phyloP scores from a whole-genome alignment of 2,113 vertebrate species.

The Protobothrops flavoviridis region DNA sequence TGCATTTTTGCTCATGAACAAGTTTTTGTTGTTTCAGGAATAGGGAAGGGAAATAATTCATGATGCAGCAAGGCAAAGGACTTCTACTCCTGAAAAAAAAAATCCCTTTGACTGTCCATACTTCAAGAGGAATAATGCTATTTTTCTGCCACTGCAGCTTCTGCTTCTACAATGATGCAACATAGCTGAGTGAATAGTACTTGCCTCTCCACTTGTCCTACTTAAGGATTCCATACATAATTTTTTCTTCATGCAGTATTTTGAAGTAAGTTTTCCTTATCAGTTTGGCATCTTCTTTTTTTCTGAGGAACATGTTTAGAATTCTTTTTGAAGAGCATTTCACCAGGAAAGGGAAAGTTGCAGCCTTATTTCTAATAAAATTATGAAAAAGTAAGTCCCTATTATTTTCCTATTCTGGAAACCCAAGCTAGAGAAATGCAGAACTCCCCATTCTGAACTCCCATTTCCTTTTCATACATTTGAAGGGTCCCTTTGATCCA shows the following conservation, averaged over 20 bases:
- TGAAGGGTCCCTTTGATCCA: not conserved
- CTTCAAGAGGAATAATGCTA: not conserved
- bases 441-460: not conserved
- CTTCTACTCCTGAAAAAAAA: not conserved
- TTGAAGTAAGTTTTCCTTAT: not conserved
- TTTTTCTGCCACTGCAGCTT: not conserved
- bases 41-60: not conserved
- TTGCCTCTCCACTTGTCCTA: not conserved
- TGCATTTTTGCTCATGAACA: not conserved
- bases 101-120: not conserved
- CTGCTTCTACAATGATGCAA: not conserved
- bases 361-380: not conserved
- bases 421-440: not conserved
- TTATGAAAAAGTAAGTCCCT: not conserved
- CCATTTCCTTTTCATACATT: not conserved
- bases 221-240: not conserved
- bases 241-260: not conserved
- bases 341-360: not conserved
- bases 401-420: not conserved
- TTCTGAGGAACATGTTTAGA: not conserved
- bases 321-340: not conserved
- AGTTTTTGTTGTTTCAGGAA: not conserved
- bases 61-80: not conserved
- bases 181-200: not conserved
- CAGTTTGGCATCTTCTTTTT: not conserved